Evolutionary conservation across 2,113 vertebrate genomes (phyloP).

Genomic region (Dendropsophus ebraccatus): DNA sequence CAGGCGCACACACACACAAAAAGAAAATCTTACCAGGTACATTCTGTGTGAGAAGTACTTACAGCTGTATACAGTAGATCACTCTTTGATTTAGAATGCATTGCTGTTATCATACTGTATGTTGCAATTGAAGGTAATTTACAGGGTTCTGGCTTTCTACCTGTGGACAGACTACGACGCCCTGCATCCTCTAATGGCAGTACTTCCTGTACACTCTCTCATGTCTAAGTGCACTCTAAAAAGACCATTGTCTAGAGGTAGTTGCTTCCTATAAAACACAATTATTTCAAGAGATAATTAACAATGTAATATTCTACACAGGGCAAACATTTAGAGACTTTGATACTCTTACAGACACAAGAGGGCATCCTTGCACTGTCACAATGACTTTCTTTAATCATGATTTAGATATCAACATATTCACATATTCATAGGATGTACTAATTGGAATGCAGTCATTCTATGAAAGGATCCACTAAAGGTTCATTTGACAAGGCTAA

Average conservation of each 20-base stretch:
- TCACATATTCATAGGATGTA: slow-evolving; percentile 33
- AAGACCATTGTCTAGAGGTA: neutral
- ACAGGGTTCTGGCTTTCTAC: neutral
- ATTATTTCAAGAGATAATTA: neutral
- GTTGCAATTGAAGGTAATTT: neutral
- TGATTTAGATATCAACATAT: slow-evolving; percentile 35
- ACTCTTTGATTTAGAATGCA: slow-evolving; percentile 15
- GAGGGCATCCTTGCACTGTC: slow-evolving; percentile 54
- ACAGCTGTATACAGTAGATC: slow-evolving; percentile 31
- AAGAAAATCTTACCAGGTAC: neutral
- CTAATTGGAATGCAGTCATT: slow-evolving; percentile 45
- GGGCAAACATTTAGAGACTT: neutral
- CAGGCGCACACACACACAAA: neutral
- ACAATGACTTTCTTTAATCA: slow-evolving; percentile 24
- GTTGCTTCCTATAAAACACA: neutral
- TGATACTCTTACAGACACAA: slow-evolving; percentile 33
- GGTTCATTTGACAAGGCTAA: slow-evolving; percentile 21
- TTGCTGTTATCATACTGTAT: slow-evolving; percentile 1
- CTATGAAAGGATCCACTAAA: slow-evolving; percentile 40
- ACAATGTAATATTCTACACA: neutral
- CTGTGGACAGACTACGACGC: neutral
- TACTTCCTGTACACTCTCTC: neutral
- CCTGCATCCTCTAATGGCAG: neutral
- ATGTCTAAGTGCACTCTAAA: neutral
- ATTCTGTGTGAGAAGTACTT: slow-evolving; percentile 15